Evolutionary conservation across 2,888 invertebrate species (phyloP), one percentile per base, ranked within the genome.

Genomic region (Idaea dimidiata): DNA sequence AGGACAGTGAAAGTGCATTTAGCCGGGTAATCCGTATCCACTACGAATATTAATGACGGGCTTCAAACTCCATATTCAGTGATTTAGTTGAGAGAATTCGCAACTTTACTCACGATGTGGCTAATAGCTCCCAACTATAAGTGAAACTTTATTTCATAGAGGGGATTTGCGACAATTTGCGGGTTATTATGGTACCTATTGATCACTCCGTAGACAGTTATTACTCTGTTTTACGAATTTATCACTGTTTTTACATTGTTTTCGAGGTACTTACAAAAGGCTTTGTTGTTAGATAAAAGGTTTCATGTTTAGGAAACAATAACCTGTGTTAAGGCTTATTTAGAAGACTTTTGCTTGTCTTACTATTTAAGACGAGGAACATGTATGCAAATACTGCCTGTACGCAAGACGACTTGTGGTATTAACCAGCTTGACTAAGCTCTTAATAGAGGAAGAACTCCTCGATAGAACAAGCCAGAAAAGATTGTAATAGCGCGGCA

Each of bases 1-100:
- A 71, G 76, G 81, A 89, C 88, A 86, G 80, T 73, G 84, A 84
- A 88, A 87, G 82, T 88, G 87, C 89, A 90, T 89, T 89, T 86
- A 83, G 82, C 73, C 77, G 83, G 74, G 73, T 83, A 81, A 80
- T 75, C 72, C 73, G 71, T 69, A 78, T 77, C 83, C 77, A 83
- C 82, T 84, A 70, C 70, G 86, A 86, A 89, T 89, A 89, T 86
- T 88, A 88, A 88, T 87, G 86, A 82, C 79, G 70, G 73, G 73
- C 73, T 74, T 74, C 76, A 75, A 71, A 72, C 73, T 75, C 66
- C 56, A 68, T 72, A 70, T 62, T 59, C 53, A 59, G 67, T 72
- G 72, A 72, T 73, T 74, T 72, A 76, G 70, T 75, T 74, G 62
- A 54, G 58, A 65, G 58, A 65, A 70, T 71, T 72, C 70, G 66